Percentiles rank a stretch among this genome's conserved stretches.
phyloP scores from a whole-genome alignment of 2,888 invertebrate genomes.

The Amphimallon solstitiale region DNA sequence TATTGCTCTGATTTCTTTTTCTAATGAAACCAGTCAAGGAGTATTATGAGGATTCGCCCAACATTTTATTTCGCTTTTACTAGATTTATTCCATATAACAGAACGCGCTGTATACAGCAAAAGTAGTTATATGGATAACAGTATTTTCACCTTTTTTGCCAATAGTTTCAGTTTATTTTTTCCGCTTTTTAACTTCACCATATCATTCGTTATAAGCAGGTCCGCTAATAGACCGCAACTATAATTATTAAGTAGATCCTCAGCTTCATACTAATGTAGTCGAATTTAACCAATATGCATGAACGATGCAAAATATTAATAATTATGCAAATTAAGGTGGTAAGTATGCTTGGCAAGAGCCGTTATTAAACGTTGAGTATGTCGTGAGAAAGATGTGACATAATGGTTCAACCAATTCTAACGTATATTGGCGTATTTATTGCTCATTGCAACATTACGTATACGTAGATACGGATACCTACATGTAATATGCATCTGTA shows the following conservation, averaged over 20 bases:
- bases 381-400: slow-evolving; percentile 33
- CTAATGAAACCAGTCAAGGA: too few species aligned
- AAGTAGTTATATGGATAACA: too few species aligned
- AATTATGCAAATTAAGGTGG: slow-evolving; percentile 17
- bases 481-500: neutral
- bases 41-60: too few species aligned
- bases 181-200: neutral
- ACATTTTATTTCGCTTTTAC: too few species aligned
- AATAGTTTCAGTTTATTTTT: neutral
- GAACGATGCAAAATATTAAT: neutral
- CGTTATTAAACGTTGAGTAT: slow-evolving; percentile 22
- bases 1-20: too few species aligned
- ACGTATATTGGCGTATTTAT: neutral
- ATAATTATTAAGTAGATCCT: slow-evolving; percentile 18
- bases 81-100: too few species aligned
- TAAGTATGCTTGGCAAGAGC: neutral
- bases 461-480: neutral
- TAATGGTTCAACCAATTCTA: neutral
- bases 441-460: neutral
- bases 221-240: slow-evolving; percentile 5
- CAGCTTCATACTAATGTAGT: slow-evolving; percentile 18
- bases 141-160: slow-evolving; percentile 4
- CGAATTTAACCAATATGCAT: neutral
- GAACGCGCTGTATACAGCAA: too few species aligned
- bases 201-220: neutral